Base-by-base conservation (phyloP, 2,888 invertebrate species). In the Temnothorax ravouxi region DNA sequence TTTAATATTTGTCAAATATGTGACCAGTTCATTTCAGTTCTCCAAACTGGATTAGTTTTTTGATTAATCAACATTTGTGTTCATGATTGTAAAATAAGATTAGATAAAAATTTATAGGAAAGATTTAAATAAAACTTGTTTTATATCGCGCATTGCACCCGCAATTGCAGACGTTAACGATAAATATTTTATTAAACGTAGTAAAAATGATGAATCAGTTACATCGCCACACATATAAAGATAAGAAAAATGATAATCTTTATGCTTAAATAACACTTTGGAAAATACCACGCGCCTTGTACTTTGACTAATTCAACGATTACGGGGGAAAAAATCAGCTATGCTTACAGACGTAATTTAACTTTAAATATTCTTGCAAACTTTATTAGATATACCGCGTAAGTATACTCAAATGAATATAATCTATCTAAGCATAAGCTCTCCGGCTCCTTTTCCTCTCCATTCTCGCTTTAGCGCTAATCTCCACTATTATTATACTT, bases 171-270 rank as follows among this genome's bases (percentile, higher is more conserved):
- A 0, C 62, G 47, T 47, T 47, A 13, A 64, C 62, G 25, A 66
- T 47, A 6, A 18, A 47, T 18, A 66, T 15, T 76, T 64, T 18
- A 76, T 62, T 62, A 25, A 52, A n/a, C 6, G 15, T 18, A 61
- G 11, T 21, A 66, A 66, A 47, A 66, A 15, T 8, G 41, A 64
- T 25, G 15, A 50, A 52, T 76, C 50, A 38, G 6, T n/a, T 66
- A 15, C 52, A 38, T 41, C 64, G 3, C 54, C 1, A 41, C 11
- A 5, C 15, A 54, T 8, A 54, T 8, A 54, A 66, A 77, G 54
- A 66, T 77, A 77, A 77, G 41, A 54, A 21, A 9, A 34, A 76
- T 11, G 52, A 77, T 66, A 66, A 66, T 54, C 15, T 62, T 41
- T 61, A 52, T 18, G n/a, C 18, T 64, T 25, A 52, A 76, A 25